phyloP scores from a whole-genome alignment of 2,113 vertebrate genomes.

The Colistium nudipinnis region DNA sequence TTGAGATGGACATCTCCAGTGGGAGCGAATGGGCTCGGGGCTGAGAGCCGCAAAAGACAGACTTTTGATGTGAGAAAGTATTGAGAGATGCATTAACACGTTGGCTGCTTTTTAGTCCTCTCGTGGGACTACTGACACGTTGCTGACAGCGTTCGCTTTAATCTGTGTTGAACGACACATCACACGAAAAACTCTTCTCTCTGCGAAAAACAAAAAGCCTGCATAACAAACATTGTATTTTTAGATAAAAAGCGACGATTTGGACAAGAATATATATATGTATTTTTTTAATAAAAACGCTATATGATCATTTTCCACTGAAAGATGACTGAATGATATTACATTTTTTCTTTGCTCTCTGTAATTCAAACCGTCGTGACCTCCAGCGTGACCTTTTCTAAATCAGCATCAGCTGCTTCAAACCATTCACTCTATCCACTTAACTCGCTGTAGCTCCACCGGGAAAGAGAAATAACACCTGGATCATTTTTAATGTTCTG shows the following conservation, averaged over 20 bases:
- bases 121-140: background rate
- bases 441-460: conserved; percentile 15
- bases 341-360: no score
- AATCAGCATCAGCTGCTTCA: background rate
- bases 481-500: conserved; percentile 41
- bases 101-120: background rate
- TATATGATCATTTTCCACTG: background rate
- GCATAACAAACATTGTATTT: background rate
- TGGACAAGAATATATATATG: background rate
- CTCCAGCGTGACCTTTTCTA: background rate
- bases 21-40: background rate
- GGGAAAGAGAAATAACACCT: conserved; percentile 25
- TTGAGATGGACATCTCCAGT: background rate
- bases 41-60: no score
- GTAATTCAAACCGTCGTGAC: background rate
- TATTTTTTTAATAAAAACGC: background rate
- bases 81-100: background rate
- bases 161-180: background rate
- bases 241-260: background rate
- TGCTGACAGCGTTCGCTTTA: background rate
- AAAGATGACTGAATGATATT: background rate
- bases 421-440: background rate
- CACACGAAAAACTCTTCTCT: background rate
- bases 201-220: background rate
- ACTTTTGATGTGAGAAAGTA: background rate